phyloP scores from a whole-genome alignment of 2,888 invertebrate species.

The Drosophila suboccidentalis region DNA sequence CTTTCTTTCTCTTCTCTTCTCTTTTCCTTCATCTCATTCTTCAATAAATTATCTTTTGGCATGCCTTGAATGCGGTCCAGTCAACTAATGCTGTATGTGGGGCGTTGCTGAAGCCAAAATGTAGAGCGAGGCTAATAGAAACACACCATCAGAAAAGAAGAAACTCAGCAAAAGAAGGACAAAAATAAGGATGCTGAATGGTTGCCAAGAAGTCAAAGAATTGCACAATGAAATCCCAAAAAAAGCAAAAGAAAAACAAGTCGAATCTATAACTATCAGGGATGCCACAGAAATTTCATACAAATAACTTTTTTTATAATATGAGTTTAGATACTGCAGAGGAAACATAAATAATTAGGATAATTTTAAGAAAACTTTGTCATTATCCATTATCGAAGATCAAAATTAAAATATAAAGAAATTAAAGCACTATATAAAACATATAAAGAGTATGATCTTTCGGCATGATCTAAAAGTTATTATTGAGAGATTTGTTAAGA shows the following conservation, averaged over 20 bases:
- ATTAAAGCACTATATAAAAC: too few species aligned
- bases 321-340: not conserved
- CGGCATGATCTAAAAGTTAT: too few species aligned
- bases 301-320: not conserved
- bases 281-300: too few species aligned
- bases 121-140: constrained; percentile 62
- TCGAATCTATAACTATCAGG: not conserved
- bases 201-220: constrained; percentile 12
- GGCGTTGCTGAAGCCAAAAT: constrained; percentile 62
- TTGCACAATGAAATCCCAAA: not conserved
- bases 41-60: constrained; percentile 59
- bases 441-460: too few species aligned
- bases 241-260: not conserved
- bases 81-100: constrained; percentile 15
- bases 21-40: not conserved
- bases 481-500: too few species aligned
- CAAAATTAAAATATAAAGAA: too few species aligned
- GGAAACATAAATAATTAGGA: not conserved
- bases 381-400: too few species aligned
- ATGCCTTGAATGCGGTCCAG: constrained; percentile 14
- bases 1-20: constrained; percentile 4
- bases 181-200: constrained; percentile 5
- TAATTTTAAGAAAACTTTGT: not conserved
- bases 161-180: constrained; percentile 5
- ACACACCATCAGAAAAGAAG: constrained; percentile 12